Conservation (phyloP, 2,797 vertebrate genomes). For the Sebastes steindachneri region DNA sequence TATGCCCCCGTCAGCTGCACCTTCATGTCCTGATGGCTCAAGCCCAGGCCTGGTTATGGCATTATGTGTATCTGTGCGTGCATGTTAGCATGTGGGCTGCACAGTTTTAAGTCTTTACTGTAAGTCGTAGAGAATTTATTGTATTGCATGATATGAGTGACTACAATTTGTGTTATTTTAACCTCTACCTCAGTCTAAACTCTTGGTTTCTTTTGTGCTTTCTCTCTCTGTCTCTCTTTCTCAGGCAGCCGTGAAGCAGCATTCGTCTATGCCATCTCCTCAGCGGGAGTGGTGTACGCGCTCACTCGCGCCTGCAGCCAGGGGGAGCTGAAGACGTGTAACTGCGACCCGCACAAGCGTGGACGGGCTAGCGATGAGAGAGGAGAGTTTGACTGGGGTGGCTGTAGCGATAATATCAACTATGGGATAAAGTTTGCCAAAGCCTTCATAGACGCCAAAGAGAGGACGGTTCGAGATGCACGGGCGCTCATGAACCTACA, state of each 20-base stretch:
- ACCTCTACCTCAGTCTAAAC: conserved; percentile 4
- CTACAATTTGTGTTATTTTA: not conserved
- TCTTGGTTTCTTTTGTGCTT: conserved; percentile 3
- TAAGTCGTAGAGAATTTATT: not conserved
- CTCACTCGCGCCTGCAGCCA: conserved; percentile 97
- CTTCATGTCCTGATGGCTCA: conserved; percentile 53
- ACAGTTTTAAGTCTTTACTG: conserved; percentile 1
- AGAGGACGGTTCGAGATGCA: conserved; percentile 93
- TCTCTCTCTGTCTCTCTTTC: not conserved
- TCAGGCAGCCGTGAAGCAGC: conserved; percentile 97
- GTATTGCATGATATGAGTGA: not conserved
- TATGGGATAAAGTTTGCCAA: conserved; percentile 97
- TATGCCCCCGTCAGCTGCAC: conserved; percentile 66
- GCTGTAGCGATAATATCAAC: conserved; percentile 98
- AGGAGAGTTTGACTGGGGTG: conserved; percentile 97
- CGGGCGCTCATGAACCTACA: conserved; percentile 98
- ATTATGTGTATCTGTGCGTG: conserved; percentile 34
- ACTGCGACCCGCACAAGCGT: conserved; percentile 94
- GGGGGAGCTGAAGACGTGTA: conserved; percentile 93
- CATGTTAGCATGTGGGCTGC: conserved; percentile 13
- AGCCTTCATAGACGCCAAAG: conserved; percentile 96
- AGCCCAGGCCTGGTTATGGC: conserved; percentile 39
- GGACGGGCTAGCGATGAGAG: conserved; percentile 88
- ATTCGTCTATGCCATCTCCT: conserved; percentile 98
- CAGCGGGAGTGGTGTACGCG: conserved; percentile 95